phyloP scores from a whole-genome alignment of 2,113 vertebrate genomes.

The Rynchops niger region DNA sequence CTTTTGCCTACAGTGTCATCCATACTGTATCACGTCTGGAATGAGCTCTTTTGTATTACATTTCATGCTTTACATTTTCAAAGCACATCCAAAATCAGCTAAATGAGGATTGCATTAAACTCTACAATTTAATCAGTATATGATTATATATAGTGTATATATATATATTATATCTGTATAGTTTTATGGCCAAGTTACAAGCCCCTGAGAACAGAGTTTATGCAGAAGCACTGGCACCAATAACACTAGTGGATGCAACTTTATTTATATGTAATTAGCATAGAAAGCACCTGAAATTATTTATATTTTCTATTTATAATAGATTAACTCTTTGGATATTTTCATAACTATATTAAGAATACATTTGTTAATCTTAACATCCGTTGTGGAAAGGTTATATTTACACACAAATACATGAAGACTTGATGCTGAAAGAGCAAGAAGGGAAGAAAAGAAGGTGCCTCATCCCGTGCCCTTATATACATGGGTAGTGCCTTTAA shows the following conservation, averaged over 20 bases:
- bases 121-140: not conserved
- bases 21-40: not conserved
- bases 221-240: constrained; percentile 51
- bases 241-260: not conserved
- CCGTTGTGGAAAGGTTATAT: constrained; percentile 10
- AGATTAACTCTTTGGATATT: constrained; percentile 56
- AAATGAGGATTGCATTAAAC: constrained; percentile 47
- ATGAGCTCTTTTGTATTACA: constrained; percentile 6
- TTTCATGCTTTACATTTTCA: constrained; percentile 27
- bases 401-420: constrained; percentile 40
- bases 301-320: constrained; percentile 50
- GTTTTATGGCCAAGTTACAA: constrained; percentile 46
- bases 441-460: constrained; percentile 1
- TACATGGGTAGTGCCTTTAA: constrained; percentile 19
- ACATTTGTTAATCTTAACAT: constrained; percentile 45
- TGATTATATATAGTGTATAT: not conserved
- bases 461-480: constrained; percentile 2
- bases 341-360: constrained; percentile 41
- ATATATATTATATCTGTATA: constrained; percentile 3
- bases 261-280: constrained; percentile 24
- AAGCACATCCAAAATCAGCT: constrained; percentile 26
- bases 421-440: not conserved
- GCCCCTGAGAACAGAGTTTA: constrained; percentile 69
- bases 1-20: not conserved
- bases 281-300: constrained; percentile 42